Evolutionary conservation across 2,113 vertebrate genomes (phyloP).

Genomic region (Peromyscus maniculatus): DNA sequence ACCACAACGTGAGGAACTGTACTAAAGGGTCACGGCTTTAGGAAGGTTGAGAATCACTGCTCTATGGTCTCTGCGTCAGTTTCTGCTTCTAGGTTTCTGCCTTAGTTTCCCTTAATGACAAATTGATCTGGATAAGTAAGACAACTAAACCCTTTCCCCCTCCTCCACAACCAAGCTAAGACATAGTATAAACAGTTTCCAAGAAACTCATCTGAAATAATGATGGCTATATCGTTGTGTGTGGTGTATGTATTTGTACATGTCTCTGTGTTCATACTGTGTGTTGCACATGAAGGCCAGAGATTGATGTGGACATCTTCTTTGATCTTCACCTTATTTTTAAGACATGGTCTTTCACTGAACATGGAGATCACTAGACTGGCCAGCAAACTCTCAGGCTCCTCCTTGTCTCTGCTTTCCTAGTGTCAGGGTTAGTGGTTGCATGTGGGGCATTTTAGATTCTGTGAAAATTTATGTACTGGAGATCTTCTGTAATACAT

Average conservation of each 20-base stretch:
- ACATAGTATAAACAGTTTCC: neutral
- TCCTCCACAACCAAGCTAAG: neutral
- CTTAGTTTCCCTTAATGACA: neutral
- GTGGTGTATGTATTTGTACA: neutral
- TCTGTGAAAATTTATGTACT: neutral
- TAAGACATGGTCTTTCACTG: neutral
- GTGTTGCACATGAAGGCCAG: neutral
- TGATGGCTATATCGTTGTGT: neutral
- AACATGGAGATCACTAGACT: neutral
- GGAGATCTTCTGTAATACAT: neutral
- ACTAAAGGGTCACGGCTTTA: no score
- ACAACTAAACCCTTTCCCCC: neutral
- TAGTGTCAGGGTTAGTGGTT: neutral
- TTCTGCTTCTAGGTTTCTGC: neutral
- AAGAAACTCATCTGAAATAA: slow-evolving; percentile 15
- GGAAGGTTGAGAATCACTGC: no score
- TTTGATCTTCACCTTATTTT: neutral
- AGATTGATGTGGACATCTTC: no score
- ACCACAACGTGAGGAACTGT: no score
- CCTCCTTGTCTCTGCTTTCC: neutral
- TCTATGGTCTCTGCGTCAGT: neutral
- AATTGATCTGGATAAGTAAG: neutral
- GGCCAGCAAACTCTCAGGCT: neutral
- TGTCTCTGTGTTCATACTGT: neutral
- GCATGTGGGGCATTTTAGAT: neutral